Evolutionary conservation across 1,140 invertebrate species (phyloP).

Genomic region (Sycobia sp.): DNA sequence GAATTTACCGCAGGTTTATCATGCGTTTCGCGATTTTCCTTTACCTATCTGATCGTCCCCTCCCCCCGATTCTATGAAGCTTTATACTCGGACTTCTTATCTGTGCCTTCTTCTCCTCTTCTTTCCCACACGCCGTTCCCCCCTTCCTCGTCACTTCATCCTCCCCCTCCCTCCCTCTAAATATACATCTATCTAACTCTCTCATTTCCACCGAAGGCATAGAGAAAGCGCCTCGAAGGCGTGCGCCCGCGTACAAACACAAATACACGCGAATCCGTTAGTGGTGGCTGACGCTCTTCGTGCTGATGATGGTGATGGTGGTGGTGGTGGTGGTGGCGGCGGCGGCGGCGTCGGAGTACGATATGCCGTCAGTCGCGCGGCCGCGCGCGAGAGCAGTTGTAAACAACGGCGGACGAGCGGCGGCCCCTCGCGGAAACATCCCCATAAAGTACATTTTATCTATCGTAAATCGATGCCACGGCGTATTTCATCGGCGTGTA

Average conservation of each 20-base stretch:
- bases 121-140: constrained; percentile 22
- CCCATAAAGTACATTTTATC: constrained; percentile 61
- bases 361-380: constrained; percentile 21
- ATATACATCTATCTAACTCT: constrained; percentile 34
- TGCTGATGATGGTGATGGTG: no score
- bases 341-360: not conserved
- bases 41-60: not conserved
- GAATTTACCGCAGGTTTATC: no score
- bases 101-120: constrained; percentile 21
- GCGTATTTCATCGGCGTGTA: constrained; percentile 53
- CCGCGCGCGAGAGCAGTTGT: constrained; percentile 41
- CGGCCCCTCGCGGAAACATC: constrained; percentile 49
- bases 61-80: not conserved
- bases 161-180: not conserved
- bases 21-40: not conserved
- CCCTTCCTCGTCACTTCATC: not conserved
- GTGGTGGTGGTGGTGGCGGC: constrained; percentile 4
- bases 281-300: no score
- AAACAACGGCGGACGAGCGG: constrained; percentile 43
- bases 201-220: constrained; percentile 17
- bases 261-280: no score
- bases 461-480: constrained; percentile 60
- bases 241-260: constrained; percentile 6
- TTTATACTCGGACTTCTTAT: constrained; percentile 4
- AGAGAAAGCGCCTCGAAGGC: not conserved